These are phyloP conservation scores for Aptenodytes forsteri DNA, from an alignment of 2,113 vertebrate genomes.

Conservation along the genomic window DNA sequence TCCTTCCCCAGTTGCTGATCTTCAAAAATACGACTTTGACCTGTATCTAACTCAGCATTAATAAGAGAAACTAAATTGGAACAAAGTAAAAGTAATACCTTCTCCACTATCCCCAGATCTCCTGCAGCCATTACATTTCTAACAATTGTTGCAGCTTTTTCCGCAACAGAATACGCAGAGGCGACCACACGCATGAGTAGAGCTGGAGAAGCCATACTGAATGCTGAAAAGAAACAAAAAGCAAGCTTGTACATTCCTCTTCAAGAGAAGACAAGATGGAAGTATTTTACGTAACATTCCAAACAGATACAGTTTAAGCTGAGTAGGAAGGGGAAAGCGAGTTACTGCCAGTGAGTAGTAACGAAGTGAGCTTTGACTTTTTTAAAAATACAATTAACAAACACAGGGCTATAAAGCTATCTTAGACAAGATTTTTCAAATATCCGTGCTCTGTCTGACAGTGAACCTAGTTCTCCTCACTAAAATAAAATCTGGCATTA, in stretches of 20 bases:
- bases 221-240: constrained; percentile 16
- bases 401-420: neutral
- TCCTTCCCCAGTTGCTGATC: neutral
- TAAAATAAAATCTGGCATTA: neutral
- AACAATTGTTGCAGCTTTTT: constrained; percentile 88
- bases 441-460: neutral
- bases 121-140: constrained; percentile 87
- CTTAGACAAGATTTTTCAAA: neutral
- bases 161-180: constrained; percentile 84
- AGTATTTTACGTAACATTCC: neutral
- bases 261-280: neutral
- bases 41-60: neutral
- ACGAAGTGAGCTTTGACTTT: neutral
- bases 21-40: neutral
- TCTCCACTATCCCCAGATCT: constrained; percentile 91
- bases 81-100: constrained; percentile 76
- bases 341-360: neutral
- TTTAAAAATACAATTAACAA: neutral
- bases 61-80: neutral
- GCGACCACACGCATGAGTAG: constrained; percentile 90
- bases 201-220: constrained; percentile 82
- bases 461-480: neutral
- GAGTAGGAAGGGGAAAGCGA: neutral
- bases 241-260: neutral
- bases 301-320: neutral